These are phyloP conservation scores for Condylostylus longicornis DNA, from an alignment of 1,140 invertebrate species.

Conservation along the genomic window DNA sequence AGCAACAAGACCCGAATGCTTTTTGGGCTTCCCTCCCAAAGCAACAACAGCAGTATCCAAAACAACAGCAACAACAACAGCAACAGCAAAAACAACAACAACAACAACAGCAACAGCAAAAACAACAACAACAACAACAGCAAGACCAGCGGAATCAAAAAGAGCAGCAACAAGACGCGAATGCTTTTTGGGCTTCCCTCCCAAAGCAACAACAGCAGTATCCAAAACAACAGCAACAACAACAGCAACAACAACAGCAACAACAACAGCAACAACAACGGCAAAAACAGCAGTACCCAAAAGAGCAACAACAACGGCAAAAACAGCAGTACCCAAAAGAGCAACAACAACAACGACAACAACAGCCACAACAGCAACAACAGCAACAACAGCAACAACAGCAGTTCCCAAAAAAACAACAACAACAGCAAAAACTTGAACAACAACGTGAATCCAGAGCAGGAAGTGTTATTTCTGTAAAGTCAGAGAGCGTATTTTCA, in stretches of 20 bases:
- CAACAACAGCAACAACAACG: conserved; percentile 5
- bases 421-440: conserved; percentile 1
- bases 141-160: not conserved
- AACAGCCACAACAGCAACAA: conserved; percentile 1
- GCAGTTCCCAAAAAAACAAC: conserved; percentile 4
- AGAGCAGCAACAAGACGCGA: conserved; percentile 5
- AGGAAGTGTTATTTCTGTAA: conserved; percentile 11
- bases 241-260: conserved; percentile 2
- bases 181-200: not conserved
- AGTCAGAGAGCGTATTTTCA: no score
- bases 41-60: conserved; percentile 2
- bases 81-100: conserved; percentile 6
- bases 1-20: conserved; percentile 1
- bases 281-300: conserved; percentile 2
- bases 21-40: not conserved
- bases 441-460: conserved; percentile 13
- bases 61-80: conserved; percentile 4
- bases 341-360: not conserved
- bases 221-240: not conserved
- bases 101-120: conserved; percentile 6
- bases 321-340: conserved; percentile 1
- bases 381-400: conserved; percentile 3
- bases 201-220: conserved; percentile 1
- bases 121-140: conserved; percentile 7
- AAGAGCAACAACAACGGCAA: conserved; percentile 4